Base-by-base conservation (phyloP, 1,140 invertebrate genomes). In the Uloborus diversus region DNA sequence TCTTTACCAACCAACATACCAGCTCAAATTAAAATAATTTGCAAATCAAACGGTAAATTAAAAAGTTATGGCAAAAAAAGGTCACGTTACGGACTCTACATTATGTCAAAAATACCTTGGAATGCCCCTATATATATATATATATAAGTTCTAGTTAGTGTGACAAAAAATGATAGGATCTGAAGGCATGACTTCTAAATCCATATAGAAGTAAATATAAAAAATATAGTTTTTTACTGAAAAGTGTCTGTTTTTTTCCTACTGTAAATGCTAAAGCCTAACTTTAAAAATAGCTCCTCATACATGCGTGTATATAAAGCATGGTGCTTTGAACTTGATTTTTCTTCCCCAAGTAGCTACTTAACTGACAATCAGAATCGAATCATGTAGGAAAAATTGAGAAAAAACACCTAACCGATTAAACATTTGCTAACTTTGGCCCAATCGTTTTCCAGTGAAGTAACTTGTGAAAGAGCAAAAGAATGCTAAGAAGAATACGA, bases 371-470 rank as follows among this genome's bases (percentile, higher is more conserved):
- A 78, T 78, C 73, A 78, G 49, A 65, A 23, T 47, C 20, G 7
- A 56, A 53, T 30, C 57, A 35, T 57, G 25, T 37, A 66, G 28
- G 42, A 64, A 20, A 56, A 61, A 66, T 5, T 59, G 17, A 49
- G 7, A 53, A 65, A 37, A 51, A 76, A 56, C 5, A n/a, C 65
- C 42, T 42, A 56, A 32, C 13, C 25, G 28, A 78, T 28, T 66
- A 28, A 56, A 56, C 57, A 42, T 62, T 33, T 56, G 28, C 37
- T n/a, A 20, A 7, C 20, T 65, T 53, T 25, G 25, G 11, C 20
- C 42, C 73, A 76, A 59, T 76, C 59, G 71, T 53, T 65, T 5
- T 53, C 64, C 73, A 78, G 49, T 78, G 73, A 65, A 62, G 49
- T 53, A 53, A n/a, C 49, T 17, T 1, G n/a, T 53, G 9, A 42